phyloP scores from a whole-genome alignment of 2,888 invertebrate species.

The Baronia brevicornis region DNA sequence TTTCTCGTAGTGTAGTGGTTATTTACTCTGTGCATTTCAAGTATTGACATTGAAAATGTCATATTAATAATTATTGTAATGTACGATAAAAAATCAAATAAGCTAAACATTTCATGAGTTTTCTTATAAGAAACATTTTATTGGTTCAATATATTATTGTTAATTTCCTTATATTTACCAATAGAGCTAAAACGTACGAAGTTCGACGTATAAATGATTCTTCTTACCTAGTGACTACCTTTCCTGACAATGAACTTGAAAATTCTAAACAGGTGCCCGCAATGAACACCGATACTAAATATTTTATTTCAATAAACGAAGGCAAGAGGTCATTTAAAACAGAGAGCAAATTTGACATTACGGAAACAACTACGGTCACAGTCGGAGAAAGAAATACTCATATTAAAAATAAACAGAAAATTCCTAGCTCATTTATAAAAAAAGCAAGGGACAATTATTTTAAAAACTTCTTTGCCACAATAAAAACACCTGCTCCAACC shows the following conservation, averaged over 20 bases:
- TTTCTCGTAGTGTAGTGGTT: neutral
- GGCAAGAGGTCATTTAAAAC: slow-evolving; percentile 17
- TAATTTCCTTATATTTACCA: slow-evolving; percentile 31
- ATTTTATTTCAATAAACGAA: slow-evolving; percentile 20
- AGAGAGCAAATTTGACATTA: slow-evolving; percentile 3
- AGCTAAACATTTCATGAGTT: slow-evolving; percentile 21
- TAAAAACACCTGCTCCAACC: slow-evolving; percentile 24
- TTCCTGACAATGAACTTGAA: slow-evolving; percentile 38
- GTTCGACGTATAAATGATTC: slow-evolving; percentile 51
- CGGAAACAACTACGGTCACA: slow-evolving; percentile 22
- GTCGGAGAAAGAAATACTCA: slow-evolving; percentile 29
- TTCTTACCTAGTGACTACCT: slow-evolving; percentile 47
- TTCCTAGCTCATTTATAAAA: slow-evolving; percentile 37
- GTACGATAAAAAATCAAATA: slow-evolving; percentile 8
- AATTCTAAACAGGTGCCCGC: slow-evolving; percentile 16
- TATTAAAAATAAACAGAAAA: slow-evolving; percentile 26
- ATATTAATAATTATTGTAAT: slow-evolving; percentile 7
- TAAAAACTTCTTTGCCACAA: slow-evolving; percentile 31
- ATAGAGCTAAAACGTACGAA: slow-evolving; percentile 48
- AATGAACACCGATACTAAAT: slow-evolving; percentile 15
- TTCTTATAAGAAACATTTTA: slow-evolving; percentile 28
- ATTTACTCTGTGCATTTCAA: slow-evolving; percentile 4
- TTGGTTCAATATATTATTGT: slow-evolving; percentile 36
- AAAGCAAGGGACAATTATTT: slow-evolving; percentile 54
- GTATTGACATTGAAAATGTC: slow-evolving; percentile 6